phyloP scores from a whole-genome alignment of 2,113 vertebrate genomes.

The Lutjanus erythropterus region DNA sequence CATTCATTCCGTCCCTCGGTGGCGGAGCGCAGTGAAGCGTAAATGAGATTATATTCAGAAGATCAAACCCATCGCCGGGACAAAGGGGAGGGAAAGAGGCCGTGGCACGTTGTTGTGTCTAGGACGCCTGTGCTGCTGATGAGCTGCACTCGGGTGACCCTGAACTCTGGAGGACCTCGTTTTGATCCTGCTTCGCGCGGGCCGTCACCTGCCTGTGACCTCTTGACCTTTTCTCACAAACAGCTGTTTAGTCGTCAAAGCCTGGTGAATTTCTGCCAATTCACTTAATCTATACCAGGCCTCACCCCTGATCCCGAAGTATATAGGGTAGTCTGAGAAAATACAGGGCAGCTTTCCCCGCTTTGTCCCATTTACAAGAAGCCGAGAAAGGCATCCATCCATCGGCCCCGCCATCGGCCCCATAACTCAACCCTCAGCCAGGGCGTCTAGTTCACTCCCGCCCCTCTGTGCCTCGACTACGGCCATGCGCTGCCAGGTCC shows the following conservation, averaged over 20 bases:
- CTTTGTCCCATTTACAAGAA: slow-evolving; percentile 61
- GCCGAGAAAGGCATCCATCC: slow-evolving; percentile 57
- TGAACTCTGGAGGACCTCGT: slow-evolving; percentile 60
- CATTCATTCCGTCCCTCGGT: slow-evolving; percentile 36
- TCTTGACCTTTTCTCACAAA: slow-evolving; percentile 43
- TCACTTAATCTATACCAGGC: slow-evolving; percentile 43
- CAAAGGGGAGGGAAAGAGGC: slow-evolving; percentile 31
- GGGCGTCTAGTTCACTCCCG: slow-evolving; percentile 28
- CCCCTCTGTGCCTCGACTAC: slow-evolving; percentile 15
- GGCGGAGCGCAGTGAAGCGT: slow-evolving; percentile 22
- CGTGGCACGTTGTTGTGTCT: slow-evolving; percentile 39
- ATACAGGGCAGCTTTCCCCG: neutral
- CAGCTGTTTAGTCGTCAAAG: slow-evolving; percentile 50
- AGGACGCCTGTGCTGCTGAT: slow-evolving; percentile 24
- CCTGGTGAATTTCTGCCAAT: slow-evolving; percentile 31
- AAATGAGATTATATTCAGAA: slow-evolving; percentile 56
- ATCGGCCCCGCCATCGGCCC: slow-evolving; percentile 14
- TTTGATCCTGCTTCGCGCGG: slow-evolving; percentile 13
- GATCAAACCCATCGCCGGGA: slow-evolving; percentile 38
- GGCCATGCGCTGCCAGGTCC: slow-evolving; percentile 31
- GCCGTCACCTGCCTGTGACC: slow-evolving; percentile 45
- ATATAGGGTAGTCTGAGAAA: slow-evolving; percentile 29
- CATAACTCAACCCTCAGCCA: slow-evolving; percentile 39
- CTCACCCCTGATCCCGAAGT: slow-evolving; percentile 19
- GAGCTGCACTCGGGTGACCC: slow-evolving; percentile 26